These are phyloP conservation scores for Lamprologus lemairii DNA, from an alignment of 2,113 vertebrate species.

Conservation along the genomic window DNA sequence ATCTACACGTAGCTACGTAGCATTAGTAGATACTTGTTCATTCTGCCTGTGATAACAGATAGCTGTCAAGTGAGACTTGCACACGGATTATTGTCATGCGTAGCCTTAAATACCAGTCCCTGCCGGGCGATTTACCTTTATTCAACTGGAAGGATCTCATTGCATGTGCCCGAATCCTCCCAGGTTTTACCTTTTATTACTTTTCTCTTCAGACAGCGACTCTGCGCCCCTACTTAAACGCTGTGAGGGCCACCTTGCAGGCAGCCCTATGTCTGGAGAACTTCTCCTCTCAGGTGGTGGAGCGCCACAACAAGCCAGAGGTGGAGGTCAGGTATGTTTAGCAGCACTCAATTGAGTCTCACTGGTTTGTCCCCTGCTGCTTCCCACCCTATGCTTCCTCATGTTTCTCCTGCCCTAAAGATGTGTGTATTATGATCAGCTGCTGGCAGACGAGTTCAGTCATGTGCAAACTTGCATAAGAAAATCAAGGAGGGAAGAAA, in stretches of 20 bases:
- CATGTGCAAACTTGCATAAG: conserved; percentile 25
- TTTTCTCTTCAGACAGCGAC: conserved; percentile 81
- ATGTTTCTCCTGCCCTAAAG: background rate
- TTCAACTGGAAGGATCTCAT: background rate
- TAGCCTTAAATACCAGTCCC: background rate
- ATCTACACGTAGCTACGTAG: background rate
- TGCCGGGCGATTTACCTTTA: background rate
- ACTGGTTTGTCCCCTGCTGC: background rate
- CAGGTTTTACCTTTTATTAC: background rate
- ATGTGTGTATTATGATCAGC: background rate
- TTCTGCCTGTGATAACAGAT: background rate
- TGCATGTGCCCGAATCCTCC: background rate
- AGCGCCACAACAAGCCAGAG: conserved; percentile 97
- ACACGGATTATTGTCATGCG: background rate
- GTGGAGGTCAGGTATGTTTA: conserved; percentile 92
- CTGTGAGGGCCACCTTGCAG: conserved; percentile 93
- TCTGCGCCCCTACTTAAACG: conserved; percentile 94
- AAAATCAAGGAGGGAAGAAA: background rate
- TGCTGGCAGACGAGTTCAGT: background rate
- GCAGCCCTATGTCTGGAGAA: conserved; percentile 97
- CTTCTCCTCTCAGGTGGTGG: conserved; percentile 98
- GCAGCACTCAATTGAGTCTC: background rate
- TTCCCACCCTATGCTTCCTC: background rate
- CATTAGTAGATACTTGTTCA: background rate
- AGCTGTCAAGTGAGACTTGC: background rate